These are phyloP conservation scores for Agonopterix subpropinquella DNA, from an alignment of 2,888 invertebrate species.

Conservation along the genomic window DNA sequence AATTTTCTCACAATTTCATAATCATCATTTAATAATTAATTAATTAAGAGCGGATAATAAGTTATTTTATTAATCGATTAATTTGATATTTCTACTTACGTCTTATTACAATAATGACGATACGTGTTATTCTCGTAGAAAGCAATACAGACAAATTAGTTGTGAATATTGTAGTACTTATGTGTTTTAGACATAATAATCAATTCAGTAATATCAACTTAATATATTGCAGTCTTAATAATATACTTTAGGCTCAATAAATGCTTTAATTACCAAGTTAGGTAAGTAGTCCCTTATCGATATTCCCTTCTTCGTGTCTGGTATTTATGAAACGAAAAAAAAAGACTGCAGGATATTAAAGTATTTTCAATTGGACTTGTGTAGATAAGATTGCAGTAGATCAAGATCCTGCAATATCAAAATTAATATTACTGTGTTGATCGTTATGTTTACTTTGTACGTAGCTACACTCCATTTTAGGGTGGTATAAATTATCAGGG, in stretches of 20 bases:
- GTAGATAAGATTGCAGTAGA: constrained; percentile 43
- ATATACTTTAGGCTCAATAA: not conserved
- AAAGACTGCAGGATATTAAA: constrained; percentile 24
- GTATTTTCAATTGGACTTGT: constrained; percentile 24
- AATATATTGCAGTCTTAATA: constrained; percentile 27
- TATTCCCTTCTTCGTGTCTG: not conserved
- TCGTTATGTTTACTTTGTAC: constrained; percentile 24
- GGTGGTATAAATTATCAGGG: not conserved
- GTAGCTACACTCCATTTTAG: not conserved
- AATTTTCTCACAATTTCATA: no score
- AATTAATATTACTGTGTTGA: constrained; percentile 39
- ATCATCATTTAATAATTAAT: no score
- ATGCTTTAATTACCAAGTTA: no score
- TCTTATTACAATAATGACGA: no score
- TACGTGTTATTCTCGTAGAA: constrained; percentile 34
- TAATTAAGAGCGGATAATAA: no score
- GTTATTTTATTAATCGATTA: no score
- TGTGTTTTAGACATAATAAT: constrained; percentile 25
- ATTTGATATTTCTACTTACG: no score
- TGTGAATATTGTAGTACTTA: constrained; percentile 24
- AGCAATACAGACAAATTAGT: constrained; percentile 34
- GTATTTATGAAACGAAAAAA: not conserved
- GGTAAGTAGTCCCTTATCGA: no score
- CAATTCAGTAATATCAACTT: constrained; percentile 27
- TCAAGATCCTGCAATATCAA: constrained; percentile 33